Evolutionary conservation across 2,113 vertebrate genomes (phyloP).

Genomic region (Apteryx owenii): DNA sequence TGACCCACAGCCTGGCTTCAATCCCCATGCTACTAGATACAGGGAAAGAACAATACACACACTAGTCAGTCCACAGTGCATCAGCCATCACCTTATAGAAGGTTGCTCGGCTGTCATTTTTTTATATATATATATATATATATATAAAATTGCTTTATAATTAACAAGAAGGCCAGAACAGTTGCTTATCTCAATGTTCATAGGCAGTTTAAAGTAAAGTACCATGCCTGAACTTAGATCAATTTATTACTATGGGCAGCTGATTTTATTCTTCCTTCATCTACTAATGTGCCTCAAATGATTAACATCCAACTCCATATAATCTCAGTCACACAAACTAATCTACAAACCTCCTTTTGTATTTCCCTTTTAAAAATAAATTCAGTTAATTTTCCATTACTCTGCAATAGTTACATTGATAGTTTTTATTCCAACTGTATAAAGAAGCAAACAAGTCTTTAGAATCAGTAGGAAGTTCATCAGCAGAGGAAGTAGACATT

Average conservation of each 20-base stretch:
- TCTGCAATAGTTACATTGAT: neutral
- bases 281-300: neutral
- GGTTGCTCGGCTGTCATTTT: neutral
- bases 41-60: neutral
- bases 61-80: neutral
- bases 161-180: neutral
- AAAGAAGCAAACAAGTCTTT: slow-evolving; percentile 36
- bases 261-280: slow-evolving; percentile 6
- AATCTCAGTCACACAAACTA: neutral
- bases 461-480: slow-evolving; percentile 58
- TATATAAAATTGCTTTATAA: slow-evolving; percentile 1
- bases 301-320: neutral
- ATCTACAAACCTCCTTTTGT: slow-evolving; percentile 41
- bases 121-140: neutral
- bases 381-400: slow-evolving; percentile 22
- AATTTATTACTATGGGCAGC: neutral
- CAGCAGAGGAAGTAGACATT: slow-evolving; percentile 38
- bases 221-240: neutral
- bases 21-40: neutral
- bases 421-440: slow-evolving; percentile 33
- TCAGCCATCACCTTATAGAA: neutral
- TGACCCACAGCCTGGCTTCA: neutral
- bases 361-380: neutral
- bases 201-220: neutral
- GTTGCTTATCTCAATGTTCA: slow-evolving; percentile 6